Base-by-base conservation (phyloP, 2,113 vertebrate genomes). In the Callipepla squamata region DNA sequence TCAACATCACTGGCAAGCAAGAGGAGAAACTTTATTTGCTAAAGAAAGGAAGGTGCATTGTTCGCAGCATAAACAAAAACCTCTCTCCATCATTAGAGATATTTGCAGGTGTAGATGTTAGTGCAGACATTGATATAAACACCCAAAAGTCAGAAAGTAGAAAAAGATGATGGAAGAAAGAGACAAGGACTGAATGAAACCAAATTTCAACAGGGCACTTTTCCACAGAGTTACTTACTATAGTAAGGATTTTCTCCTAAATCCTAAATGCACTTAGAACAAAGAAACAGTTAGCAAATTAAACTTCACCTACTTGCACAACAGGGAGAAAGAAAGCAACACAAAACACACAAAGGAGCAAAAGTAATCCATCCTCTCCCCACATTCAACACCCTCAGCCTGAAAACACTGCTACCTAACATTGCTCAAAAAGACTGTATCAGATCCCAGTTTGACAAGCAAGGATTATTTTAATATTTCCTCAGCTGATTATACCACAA, bases 401-500 rank as follows among this genome's bases (percentile, higher is more conserved):
- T 21, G 47, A 55, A 79, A 89, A 34, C 30, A 25, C 15, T 32
- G 12, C 4, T 51, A 3, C 65, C 5, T 57, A 57, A 32, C 45
- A 53, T 34, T 48, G 63, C 34, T 42, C 38, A 23, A 34, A 69
- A 86, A 76, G 9, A 45, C 57, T 48, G 13, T 72, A 89, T 45
- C 65, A 95, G 61, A 26, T 67, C 6, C 42, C 30, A 47, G 38
- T 7, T 22, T 80, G 34, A 68, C 61, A 40, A 34, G 34, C 44
- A 80, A 87, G 65, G 61, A 80, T 85, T 57, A 20, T 57, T 61
- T 23, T n/a, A 72, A 2, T 3, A 4, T 26, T 80, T 85, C 32
- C 55, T 51, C 67, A 69, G 75, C 85, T 87, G 59, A 80, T 82
- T 45, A 77, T 81, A 80, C n/a, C 42, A 57, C 42, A 70, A 85